Evolutionary conservation across 1,140 invertebrate genomes (phyloP).

Genomic region (Centruroides vittatus): DNA sequence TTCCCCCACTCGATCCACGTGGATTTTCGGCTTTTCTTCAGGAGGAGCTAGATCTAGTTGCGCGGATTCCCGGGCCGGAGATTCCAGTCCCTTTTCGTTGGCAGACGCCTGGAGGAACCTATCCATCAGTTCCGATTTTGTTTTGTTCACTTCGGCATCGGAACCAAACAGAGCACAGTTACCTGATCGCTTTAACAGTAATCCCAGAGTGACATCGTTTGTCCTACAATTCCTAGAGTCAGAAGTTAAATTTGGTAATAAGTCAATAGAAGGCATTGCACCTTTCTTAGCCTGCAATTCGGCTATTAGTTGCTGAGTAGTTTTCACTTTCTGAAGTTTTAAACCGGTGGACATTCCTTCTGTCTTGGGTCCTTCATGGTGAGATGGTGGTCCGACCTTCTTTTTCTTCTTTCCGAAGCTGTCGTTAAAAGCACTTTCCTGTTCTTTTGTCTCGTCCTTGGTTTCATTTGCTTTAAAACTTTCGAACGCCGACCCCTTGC

Average conservation of each 20-base stretch:
- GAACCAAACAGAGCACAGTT: neutral
- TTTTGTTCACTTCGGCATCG: constrained; percentile 23
- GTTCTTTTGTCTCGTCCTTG: too few relatives aligned
- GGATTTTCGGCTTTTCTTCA: neutral
- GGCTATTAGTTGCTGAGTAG: constrained; percentile 63
- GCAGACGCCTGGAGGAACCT: constrained; percentile 36
- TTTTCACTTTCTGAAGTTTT: constrained; percentile 58
- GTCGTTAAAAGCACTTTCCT: too few relatives aligned
- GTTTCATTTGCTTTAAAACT: constrained; percentile 16
- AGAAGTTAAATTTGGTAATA: constrained; percentile 28
- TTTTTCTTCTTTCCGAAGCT: constrained; percentile 34
- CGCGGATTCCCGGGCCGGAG: constrained; percentile 9
- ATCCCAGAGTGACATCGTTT: constrained; percentile 17
- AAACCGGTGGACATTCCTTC: constrained; percentile 28
- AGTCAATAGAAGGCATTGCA: constrained; percentile 29
- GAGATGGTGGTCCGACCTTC: constrained; percentile 39
- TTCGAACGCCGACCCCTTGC: constrained; percentile 19
- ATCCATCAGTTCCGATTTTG: constrained; percentile 42
- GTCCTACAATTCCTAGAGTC: constrained; percentile 26
- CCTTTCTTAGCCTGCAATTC: constrained; percentile 49
- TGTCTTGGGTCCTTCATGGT: constrained; percentile 38
- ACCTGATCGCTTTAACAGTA: constrained; percentile 5
- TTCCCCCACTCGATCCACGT: constrained; percentile 21
- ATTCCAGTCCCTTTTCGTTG: constrained; percentile 3
- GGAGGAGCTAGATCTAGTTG: constrained; percentile 7